Percentiles rank a stretch among this genome's conserved stretches.
Conservation (phyloP, 2,888 invertebrate species). For the Chrysotoxum bicinctum region DNA sequence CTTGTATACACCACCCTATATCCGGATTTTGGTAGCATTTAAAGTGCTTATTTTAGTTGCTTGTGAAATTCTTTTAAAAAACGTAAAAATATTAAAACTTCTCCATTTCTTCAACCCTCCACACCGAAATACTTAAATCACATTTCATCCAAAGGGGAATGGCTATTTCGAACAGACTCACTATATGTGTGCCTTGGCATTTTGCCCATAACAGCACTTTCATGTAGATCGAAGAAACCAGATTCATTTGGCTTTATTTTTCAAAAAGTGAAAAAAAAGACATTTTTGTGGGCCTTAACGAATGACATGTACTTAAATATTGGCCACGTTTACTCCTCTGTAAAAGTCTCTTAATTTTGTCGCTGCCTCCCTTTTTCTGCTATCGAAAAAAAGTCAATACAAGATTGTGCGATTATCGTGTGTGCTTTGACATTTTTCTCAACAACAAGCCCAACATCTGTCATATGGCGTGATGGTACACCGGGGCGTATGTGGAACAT, state of each 20-base stretch:
- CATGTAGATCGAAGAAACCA: neutral
- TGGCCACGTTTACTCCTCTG: constrained; percentile 3
- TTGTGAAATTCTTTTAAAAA: neutral
- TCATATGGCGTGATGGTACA: constrained; percentile 28
- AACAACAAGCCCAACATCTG: constrained; percentile 51
- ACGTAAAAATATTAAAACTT: neutral
- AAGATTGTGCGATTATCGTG: neutral
- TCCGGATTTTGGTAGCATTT: too few relatives aligned
- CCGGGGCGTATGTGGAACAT: constrained; percentile 50
- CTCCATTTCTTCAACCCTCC: neutral
- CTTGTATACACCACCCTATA: too few relatives aligned
- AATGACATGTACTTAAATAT: constrained; percentile 18
- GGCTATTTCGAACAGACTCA: neutral
- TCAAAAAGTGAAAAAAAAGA: neutral
- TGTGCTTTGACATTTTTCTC: constrained; percentile 42
- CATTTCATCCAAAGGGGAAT: constrained; percentile 18
- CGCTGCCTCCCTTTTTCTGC: neutral
- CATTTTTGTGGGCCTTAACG: neutral
- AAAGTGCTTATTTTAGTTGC: neutral
- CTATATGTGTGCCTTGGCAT: constrained; percentile 4
- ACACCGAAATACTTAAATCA: constrained; percentile 6
- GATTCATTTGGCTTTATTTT: neutral
- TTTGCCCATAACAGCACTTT: constrained; percentile 9
- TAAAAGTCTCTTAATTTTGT: neutral
- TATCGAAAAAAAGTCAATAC: constrained; percentile 41